phyloP scores from a whole-genome alignment of 1,140 invertebrate genomes.

The Reticulitermes speratus region DNA sequence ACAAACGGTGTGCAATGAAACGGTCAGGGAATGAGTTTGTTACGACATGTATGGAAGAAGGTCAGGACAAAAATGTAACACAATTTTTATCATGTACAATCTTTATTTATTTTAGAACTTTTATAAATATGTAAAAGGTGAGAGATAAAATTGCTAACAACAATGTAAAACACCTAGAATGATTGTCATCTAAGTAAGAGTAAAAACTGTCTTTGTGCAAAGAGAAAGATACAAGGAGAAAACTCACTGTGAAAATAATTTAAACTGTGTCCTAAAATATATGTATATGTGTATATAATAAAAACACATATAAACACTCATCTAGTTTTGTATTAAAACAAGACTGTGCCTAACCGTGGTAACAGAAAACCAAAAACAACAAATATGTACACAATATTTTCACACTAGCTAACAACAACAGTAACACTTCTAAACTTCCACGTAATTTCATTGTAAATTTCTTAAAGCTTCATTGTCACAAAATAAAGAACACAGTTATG shows the following conservation, averaged over 20 bases:
- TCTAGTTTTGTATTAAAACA: neutral
- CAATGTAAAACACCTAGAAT: slow-evolving; percentile 27
- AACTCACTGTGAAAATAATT: slow-evolving; percentile 23
- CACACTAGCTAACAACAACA: neutral
- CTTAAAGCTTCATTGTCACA: neutral
- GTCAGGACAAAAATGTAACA: neutral
- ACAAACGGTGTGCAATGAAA: neutral
- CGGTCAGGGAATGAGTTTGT: neutral
- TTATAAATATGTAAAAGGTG: slow-evolving; percentile 38
- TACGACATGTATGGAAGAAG: neutral
- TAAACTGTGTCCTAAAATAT: neutral
- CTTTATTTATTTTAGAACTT: slow-evolving; percentile 34
- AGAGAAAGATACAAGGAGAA: slow-evolving; percentile 38
- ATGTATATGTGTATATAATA: neutral
- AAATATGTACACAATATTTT: neutral
- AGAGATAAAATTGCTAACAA: slow-evolving; percentile 32
- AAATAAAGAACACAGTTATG: neutral
- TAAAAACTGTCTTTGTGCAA: slow-evolving; percentile 38
- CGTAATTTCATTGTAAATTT: neutral
- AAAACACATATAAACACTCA: neutral
- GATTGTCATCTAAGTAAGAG: slow-evolving; percentile 38
- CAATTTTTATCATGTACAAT: slow-evolving; percentile 20
- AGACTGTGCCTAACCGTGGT: neutral
- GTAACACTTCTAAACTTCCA: slow-evolving; percentile 5
- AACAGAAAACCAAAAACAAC: neutral